Evolutionary conservation across 1,140 invertebrate genomes (phyloP).

Genomic region (Drosophila sp.): DNA sequence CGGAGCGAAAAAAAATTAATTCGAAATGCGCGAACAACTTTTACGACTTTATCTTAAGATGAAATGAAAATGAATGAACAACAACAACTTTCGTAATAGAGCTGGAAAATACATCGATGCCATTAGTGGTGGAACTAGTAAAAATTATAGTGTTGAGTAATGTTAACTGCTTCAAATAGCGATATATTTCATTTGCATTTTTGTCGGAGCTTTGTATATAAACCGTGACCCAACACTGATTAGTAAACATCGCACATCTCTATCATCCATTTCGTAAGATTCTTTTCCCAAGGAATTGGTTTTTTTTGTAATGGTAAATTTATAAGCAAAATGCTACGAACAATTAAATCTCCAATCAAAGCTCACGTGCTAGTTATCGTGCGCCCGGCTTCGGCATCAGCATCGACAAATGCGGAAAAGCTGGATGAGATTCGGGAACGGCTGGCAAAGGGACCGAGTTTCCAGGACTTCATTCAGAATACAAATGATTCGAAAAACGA

Average conservation of each 20-base stretch:
- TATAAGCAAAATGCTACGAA: constrained; percentile 9
- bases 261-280: constrained; percentile 17
- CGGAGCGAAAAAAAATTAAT: neutral
- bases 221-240: neutral
- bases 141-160: too few relatives aligned
- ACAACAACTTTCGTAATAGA: too few relatives aligned
- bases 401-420: constrained; percentile 68
- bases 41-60: too few relatives aligned
- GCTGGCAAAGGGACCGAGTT: constrained; percentile 85
- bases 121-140: too few relatives aligned
- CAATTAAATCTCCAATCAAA: constrained; percentile 17
- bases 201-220: neutral
- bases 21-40: neutral
- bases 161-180: too few relatives aligned
- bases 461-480: constrained; percentile 87
- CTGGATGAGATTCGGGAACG: constrained; percentile 85
- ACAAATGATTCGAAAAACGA: constrained; percentile 84
- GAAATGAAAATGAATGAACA: too few relatives aligned
- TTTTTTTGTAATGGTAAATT: constrained; percentile 4
- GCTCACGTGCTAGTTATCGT: neutral
- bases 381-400: constrained; percentile 40
- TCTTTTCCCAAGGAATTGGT: constrained; percentile 3
- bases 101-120: too few relatives aligned
- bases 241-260: neutral
- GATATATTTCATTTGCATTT: too few relatives aligned